These are phyloP conservation scores for Agriotes lineatus DNA, from an alignment of 2,888 invertebrate species.

Conservation along the genomic window DNA sequence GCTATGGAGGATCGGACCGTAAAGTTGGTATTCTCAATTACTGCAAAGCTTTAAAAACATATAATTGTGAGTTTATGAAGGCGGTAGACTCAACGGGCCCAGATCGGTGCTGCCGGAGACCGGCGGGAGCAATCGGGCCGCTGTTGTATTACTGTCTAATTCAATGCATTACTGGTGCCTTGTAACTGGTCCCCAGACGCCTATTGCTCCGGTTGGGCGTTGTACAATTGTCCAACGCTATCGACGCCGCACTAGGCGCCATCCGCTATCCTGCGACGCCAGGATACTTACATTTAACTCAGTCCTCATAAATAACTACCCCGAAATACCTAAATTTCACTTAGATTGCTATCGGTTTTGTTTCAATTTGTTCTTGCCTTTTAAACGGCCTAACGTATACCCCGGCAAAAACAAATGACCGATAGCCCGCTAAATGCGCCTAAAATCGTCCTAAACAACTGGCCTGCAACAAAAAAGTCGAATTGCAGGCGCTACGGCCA, in stretches of 20 bases:
- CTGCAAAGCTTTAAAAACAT: conserved; percentile 52
- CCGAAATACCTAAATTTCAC: conserved; percentile 29
- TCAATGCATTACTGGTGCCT: conserved; percentile 71
- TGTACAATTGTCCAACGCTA: conserved; percentile 62
- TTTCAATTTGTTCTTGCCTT: conserved; percentile 20
- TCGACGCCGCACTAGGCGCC: conserved; percentile 60
- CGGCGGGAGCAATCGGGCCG: conserved; percentile 61
- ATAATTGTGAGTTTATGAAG: conserved; percentile 55
- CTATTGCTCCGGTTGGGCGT: conserved; percentile 65
- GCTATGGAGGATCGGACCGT: conserved; percentile 36
- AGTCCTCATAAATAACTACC: conserved; percentile 41
- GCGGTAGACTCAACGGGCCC: conserved; percentile 51
- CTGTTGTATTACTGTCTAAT: conserved; percentile 72
- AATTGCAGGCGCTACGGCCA: too few relatives aligned
- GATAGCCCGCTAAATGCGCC: background rate
- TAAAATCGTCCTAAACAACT: too few relatives aligned
- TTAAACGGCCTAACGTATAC: conserved; percentile 7
- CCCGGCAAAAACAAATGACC: conserved; percentile 16
- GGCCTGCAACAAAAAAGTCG: background rate
- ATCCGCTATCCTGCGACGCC: conserved; percentile 51
- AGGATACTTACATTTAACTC: conserved; percentile 41
- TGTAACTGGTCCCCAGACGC: conserved; percentile 66
- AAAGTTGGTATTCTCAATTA: conserved; percentile 48
- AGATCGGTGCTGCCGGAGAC: conserved; percentile 54
- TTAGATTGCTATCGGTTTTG: conserved; percentile 32